These are phyloP conservation scores for Morus bassanus DNA, from an alignment of 2,797 vertebrate genomes.

Conservation along the genomic window DNA sequence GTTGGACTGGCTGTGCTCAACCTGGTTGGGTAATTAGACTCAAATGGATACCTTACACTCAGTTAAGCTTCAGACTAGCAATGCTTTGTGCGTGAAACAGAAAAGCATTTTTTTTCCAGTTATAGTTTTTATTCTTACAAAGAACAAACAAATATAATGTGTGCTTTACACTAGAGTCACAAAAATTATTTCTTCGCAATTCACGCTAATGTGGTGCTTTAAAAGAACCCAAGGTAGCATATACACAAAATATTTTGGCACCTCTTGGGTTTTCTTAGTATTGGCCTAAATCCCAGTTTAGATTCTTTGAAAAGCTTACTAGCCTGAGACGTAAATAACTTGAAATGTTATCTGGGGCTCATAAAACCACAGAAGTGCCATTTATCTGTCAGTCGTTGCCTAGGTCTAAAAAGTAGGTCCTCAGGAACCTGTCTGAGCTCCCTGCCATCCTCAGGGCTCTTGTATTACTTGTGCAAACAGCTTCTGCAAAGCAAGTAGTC, in stretches of 20 bases:
- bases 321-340: background rate
- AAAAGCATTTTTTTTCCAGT: background rate
- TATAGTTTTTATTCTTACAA: background rate
- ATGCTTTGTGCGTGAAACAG: background rate
- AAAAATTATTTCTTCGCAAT: background rate
- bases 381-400: background rate
- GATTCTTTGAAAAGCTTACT: background rate
- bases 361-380: background rate
- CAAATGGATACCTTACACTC: slow-evolving; percentile 31
- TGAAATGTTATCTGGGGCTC: background rate
- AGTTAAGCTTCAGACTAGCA: background rate
- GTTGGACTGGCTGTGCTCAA: slow-evolving; percentile 9
- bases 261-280: background rate
- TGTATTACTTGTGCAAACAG: background rate
- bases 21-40: slow-evolving; percentile 28
- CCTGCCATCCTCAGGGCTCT: background rate
- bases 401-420: background rate
- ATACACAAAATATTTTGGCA: slow-evolving; percentile 37
- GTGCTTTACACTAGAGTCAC: background rate
- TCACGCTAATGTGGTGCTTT: background rate
- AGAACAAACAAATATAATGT: background rate
- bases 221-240: background rate
- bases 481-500: background rate
- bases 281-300: background rate
- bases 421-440: background rate